Conservation (phyloP, 2,113 vertebrate species). For the Pterophyllum scalare region DNA sequence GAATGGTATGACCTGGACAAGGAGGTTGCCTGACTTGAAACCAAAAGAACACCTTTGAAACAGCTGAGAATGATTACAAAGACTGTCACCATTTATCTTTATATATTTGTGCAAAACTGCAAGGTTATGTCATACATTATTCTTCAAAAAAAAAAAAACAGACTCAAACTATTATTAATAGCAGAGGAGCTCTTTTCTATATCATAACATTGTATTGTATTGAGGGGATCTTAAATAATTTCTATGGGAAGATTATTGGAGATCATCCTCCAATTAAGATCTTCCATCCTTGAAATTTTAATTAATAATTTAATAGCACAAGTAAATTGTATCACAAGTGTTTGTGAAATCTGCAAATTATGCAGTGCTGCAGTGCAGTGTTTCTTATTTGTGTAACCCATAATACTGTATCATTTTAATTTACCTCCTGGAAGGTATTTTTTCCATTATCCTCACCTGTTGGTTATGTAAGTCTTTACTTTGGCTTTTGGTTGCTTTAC, state of each 20-base stretch:
- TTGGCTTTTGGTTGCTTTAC: not conserved
- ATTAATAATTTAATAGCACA: not conserved
- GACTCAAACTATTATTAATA: no score
- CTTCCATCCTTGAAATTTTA: not conserved
- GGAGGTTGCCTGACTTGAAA: no score
- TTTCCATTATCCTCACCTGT: not conserved
- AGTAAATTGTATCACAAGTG: not conserved
- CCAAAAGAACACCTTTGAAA: no score
- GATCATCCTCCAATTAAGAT: not conserved
- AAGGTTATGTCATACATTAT: not conserved
- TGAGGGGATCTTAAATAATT: not conserved
- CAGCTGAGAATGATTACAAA: no score
- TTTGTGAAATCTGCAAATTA: not conserved
- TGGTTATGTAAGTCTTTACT: not conserved
- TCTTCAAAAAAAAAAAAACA: not conserved
- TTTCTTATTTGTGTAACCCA: not conserved
- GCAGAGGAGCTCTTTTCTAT: not conserved
- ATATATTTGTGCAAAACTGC: no score
- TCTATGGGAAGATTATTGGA: not conserved
- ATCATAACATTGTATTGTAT: not conserved
- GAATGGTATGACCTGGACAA: no score
- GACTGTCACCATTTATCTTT: no score
- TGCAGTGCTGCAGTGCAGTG: not conserved
- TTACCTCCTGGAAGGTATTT: not conserved
- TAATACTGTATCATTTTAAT: not conserved